Conservation (phyloP, 2,113 vertebrate species). For the Raja brachyura region DNA sequence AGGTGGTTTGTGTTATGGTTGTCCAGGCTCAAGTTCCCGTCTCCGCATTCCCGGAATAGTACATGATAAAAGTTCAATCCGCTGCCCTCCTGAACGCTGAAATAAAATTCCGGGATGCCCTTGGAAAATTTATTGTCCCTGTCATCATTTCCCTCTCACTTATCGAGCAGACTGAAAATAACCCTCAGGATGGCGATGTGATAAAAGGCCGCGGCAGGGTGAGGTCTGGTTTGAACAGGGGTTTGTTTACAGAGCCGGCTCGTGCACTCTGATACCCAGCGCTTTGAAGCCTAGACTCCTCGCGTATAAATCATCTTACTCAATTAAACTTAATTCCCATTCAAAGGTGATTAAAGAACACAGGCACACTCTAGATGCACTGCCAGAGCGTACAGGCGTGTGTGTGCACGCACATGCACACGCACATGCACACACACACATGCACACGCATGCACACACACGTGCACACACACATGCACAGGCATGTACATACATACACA, state of each 20-base stretch:
- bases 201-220: background rate
- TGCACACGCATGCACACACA: background rate
- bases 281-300: background rate
- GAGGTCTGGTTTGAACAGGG: background rate
- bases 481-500: background rate
- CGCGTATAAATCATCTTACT: background rate
- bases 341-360: background rate
- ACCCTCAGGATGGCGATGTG: background rate
- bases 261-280: background rate
- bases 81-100: conserved; percentile 1
- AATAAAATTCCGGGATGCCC: background rate
- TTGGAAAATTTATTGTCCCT: background rate
- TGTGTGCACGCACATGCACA: background rate
- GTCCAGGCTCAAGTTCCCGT: background rate
- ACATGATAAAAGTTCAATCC: background rate
- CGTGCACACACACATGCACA: background rate
- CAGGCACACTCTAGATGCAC: background rate
- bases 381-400: background rate
- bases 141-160: background rate
- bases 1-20: conserved; percentile 23
- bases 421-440: background rate
- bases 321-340: background rate
- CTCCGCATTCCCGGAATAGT: conserved; percentile 22
- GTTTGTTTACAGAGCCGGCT: background rate
- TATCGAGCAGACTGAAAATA: background rate